phyloP scores from a whole-genome alignment of 2,113 vertebrate genomes.

The Emydura subglobosa region DNA sequence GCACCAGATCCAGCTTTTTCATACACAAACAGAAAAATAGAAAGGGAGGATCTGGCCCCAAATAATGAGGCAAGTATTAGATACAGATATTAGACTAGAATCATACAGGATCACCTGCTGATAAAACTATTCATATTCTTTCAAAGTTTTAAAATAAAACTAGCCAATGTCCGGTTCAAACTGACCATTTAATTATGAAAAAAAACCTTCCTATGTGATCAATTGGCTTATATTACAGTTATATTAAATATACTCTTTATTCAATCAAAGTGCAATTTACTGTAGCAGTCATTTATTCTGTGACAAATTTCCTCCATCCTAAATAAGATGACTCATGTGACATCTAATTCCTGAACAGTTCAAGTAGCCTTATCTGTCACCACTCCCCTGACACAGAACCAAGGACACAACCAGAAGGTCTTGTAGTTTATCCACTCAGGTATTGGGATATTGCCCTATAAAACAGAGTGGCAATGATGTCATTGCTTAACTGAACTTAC shows the following conservation, averaged over 20 bases:
- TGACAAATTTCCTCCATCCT: neutral
- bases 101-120: neutral
- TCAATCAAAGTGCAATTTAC: neutral
- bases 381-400: neutral
- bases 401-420: neutral
- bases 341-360: neutral
- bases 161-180: neutral
- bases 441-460: accelerated
- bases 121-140: neutral
- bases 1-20: neutral
- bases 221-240: neutral
- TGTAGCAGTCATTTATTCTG: neutral
- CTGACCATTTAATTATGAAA: neutral
- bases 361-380: accelerated
- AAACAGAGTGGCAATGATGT: neutral
- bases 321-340: neutral
- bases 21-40: neutral
- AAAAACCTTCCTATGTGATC: neutral
- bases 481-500: neutral
- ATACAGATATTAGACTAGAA: neutral
- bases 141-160: neutral
- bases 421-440: accelerated
- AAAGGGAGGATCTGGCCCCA: neutral
- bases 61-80: neutral
- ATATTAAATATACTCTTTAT: neutral